A percentile compares a stretch with the other conserved stretches of the same genome.
Evolutionary conservation across 1,140 invertebrate genomes (phyloP).

Genomic region (Nylanderia fulva): DNA sequence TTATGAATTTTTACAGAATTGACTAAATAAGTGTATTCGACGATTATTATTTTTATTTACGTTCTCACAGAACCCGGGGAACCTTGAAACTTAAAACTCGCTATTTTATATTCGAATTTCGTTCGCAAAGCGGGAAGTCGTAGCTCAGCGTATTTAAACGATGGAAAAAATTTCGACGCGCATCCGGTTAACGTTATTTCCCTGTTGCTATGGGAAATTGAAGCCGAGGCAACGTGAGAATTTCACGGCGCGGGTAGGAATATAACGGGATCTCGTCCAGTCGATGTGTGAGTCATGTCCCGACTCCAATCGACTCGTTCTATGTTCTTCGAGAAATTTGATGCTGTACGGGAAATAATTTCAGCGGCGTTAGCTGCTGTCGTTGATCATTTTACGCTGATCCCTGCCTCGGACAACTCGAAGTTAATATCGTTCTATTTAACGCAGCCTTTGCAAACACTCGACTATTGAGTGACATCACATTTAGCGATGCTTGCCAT

Average conservation of each 20-base stretch:
- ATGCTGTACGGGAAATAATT: not conserved
- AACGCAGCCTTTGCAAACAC: not conserved
- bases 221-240: constrained; percentile 62
- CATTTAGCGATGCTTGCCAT: not conserved
- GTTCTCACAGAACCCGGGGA: not conserved
- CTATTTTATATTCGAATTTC: not conserved
- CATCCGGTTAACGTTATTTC: constrained; percentile 22
- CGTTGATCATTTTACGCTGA: constrained; percentile 37
- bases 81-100: not conserved
- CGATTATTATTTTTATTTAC: constrained; percentile 1
- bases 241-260: constrained; percentile 16
- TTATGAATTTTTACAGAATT: not conserved
- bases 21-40: not conserved
- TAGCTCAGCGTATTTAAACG: constrained; percentile 7
- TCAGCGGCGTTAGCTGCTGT: not conserved
- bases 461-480: not conserved
- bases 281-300: no score
- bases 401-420: not conserved
- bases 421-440: not conserved
- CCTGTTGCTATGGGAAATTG: constrained; percentile 67
- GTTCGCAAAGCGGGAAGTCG: not conserved
- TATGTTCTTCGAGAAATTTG: constrained; percentile 44
- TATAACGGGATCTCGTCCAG: constrained; percentile 16
- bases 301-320: not conserved
- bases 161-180: not conserved